These are phyloP conservation scores for Cuculus canorus DNA, from an alignment of 2,797 vertebrate species.

Conservation along the genomic window DNA sequence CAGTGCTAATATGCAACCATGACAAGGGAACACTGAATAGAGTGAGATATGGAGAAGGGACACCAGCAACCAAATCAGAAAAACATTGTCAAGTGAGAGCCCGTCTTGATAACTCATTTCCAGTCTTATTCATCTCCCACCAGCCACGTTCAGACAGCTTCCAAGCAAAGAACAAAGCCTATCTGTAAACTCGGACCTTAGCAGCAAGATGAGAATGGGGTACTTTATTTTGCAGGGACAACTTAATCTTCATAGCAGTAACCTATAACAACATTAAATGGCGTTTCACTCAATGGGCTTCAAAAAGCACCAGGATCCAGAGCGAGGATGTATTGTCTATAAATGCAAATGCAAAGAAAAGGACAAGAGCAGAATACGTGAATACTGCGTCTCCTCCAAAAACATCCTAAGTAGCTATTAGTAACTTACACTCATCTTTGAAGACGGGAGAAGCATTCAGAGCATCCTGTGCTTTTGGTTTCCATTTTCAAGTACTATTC, in stretches of 20 bases:
- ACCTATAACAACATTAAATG: background rate
- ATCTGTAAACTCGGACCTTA: background rate
- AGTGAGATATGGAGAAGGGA: too few relatives aligned
- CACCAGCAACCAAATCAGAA: too few relatives aligned
- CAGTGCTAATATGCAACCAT: too few relatives aligned
- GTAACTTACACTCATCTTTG: background rate
- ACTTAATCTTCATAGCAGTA: background rate
- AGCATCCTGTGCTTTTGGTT: background rate
- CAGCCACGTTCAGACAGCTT: background rate
- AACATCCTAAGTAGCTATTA: background rate
- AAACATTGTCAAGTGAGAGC: background rate
- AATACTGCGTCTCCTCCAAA: background rate
- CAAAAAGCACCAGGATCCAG: background rate
- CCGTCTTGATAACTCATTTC: background rate
- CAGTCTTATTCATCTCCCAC: background rate
- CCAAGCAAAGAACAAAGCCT: background rate
- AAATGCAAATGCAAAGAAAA: background rate
- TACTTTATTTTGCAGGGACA: background rate
- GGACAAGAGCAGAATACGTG: background rate
- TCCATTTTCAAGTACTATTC: background rate
- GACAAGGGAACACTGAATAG: too few relatives aligned
- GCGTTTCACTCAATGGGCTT: background rate
- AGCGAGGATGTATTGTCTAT: background rate
- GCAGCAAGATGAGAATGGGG: background rate
- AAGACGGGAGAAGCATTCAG: background rate